These are phyloP conservation scores for Microtus pennsylvanicus DNA, from an alignment of 2,113 vertebrate genomes.

Conservation along the genomic window DNA sequence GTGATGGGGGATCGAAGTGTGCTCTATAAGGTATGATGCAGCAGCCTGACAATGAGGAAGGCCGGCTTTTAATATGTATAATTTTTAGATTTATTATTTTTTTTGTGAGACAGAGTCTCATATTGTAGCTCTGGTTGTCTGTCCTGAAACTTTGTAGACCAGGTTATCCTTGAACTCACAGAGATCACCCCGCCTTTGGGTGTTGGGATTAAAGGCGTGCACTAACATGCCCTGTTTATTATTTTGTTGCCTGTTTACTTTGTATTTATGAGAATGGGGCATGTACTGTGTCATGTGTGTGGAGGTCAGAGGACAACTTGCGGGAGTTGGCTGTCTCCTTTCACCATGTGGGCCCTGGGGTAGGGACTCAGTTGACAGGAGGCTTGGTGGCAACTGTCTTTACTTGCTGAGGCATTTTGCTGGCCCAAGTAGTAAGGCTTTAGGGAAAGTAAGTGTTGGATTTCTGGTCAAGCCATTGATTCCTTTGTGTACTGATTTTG, in stretches of 20 bases:
- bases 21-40: conserved; percentile 93
- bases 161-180: background rate
- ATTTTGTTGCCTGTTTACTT: background rate
- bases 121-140: background rate
- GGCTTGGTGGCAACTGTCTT: background rate
- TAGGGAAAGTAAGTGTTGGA: background rate
- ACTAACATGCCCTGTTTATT: background rate
- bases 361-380: background rate
- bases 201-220: background rate
- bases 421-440: background rate
- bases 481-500: background rate
- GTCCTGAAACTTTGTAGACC: background rate
- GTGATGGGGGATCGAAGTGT: conserved; percentile 99
- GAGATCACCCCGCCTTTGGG: background rate
- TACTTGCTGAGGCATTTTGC: background rate
- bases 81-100: background rate
- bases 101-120: background rate
- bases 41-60: accelerated
- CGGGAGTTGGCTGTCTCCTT: background rate
- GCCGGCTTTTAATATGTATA: background rate
- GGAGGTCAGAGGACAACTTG: background rate
- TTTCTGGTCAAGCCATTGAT: background rate
- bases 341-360: background rate
- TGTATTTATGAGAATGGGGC: background rate
- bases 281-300: background rate